phyloP scores from a whole-genome alignment of 2,113 vertebrate genomes.

The Eptesicus fuscus region DNA sequence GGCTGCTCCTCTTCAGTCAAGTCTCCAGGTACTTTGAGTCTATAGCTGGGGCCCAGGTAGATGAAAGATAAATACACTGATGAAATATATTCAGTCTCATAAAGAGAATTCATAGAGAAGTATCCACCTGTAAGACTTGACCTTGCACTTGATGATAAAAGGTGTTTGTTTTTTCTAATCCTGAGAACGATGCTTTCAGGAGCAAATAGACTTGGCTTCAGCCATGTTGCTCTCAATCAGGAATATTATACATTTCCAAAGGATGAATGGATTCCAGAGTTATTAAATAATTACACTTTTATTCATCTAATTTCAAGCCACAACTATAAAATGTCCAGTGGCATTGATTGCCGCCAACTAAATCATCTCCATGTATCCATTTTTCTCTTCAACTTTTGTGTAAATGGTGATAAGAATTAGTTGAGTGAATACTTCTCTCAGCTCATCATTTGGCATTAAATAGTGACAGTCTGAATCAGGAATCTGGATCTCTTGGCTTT shows the following conservation, averaged over 20 bases:
- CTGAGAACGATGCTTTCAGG: not conserved
- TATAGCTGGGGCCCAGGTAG: not conserved
- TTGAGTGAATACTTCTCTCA: not conserved
- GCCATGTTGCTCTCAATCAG: not conserved
- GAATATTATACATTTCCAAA: not conserved
- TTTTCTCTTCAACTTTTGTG: not conserved
- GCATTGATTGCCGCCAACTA: not conserved
- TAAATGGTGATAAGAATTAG: not conserved
- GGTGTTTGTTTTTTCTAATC: not conserved
- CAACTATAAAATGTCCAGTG: not conserved
- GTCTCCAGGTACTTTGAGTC: not conserved
- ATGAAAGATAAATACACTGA: not conserved
- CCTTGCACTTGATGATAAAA: not conserved
- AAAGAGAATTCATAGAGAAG: not conserved
- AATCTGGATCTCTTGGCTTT: not conserved
- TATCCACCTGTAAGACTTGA: not conserved
- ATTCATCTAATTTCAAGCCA: not conserved
- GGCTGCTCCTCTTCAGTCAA: not conserved
- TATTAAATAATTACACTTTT: not conserved
- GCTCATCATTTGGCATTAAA: not conserved
- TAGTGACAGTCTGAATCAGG: not conserved
- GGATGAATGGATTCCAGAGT: not conserved
- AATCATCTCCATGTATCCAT: not conserved
- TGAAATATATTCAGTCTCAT: not conserved
- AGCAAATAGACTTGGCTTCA: conserved; percentile 17